Evolutionary conservation across 2,797 vertebrate genomes (phyloP).

Genomic region (Alca torda): DNA sequence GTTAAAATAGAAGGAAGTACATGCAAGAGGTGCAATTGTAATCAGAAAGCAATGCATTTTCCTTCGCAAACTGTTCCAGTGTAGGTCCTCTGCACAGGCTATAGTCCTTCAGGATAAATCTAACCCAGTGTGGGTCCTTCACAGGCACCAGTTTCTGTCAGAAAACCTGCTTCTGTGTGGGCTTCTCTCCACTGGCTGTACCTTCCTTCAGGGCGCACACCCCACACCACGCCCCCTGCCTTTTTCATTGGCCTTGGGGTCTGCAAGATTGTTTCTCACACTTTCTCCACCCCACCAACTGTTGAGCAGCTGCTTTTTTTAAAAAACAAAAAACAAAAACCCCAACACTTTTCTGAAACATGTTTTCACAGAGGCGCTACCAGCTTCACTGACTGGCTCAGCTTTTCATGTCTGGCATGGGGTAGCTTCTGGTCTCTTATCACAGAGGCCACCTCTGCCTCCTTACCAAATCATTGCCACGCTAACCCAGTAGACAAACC

Average conservation of each 20-base stretch:
- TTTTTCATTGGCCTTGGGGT: not conserved
- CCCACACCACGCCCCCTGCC: fast-evolving
- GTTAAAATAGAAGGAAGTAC: not conserved
- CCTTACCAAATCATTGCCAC: not conserved
- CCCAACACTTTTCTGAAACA: not conserved
- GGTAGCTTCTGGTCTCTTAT: not conserved
- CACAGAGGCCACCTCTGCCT: not conserved
- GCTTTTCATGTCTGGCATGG: not conserved
- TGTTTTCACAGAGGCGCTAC: not conserved
- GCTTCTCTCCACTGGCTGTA: not conserved
- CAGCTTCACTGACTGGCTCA: not conserved
- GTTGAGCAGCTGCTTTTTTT: not conserved
- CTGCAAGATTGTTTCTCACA: not conserved
- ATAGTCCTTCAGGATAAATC: not conserved
- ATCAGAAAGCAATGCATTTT: not conserved
- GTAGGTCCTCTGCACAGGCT: not conserved
- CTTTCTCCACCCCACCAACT: not conserved
- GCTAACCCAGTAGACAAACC: not conserved
- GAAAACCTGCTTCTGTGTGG: not conserved
- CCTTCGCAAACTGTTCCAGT: fast-evolving
- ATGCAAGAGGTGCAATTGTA: not conserved
- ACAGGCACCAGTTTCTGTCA: not conserved
- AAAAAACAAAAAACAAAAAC: not conserved
- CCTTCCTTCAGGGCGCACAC: not conserved
- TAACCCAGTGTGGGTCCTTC: not conserved